Conservation (phyloP, 2,888 invertebrate species). For the Patella depressa region DNA sequence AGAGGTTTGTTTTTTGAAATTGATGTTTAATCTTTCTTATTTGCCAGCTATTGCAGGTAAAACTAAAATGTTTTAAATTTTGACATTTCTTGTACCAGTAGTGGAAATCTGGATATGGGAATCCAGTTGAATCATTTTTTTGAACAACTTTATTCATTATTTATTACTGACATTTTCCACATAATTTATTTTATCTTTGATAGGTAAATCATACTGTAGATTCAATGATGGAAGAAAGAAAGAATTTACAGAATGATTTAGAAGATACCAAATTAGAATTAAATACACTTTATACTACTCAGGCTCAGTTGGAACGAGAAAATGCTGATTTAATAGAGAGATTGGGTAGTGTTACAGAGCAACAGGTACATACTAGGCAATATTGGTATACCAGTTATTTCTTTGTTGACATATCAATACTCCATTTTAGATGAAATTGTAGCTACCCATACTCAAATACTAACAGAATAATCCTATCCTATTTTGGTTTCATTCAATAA, state of each 20-base stretch:
- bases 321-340: slow-evolving; percentile 61
- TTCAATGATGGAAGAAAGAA: slow-evolving; percentile 60
- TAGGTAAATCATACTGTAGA: slow-evolving; percentile 68
- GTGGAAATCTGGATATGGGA: not conserved
- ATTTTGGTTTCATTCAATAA: too few relatives aligned
- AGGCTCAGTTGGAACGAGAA: slow-evolving; percentile 59
- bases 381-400: too few relatives aligned
- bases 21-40: not conserved
- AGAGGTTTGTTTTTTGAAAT: slow-evolving; percentile 48
- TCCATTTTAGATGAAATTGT: too few relatives aligned
- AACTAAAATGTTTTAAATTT: too few relatives aligned
- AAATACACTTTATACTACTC: slow-evolving; percentile 48
- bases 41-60: too few relatives aligned
- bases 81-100: too few relatives aligned
- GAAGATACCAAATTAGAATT: slow-evolving; percentile 57
- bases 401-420: too few relatives aligned
- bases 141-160: not conserved
- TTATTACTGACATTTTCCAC: too few relatives aligned
- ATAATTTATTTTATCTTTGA: too few relatives aligned
- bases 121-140: not conserved
- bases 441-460: too few relatives aligned
- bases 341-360: slow-evolving; percentile 57
- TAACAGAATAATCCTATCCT: too few relatives aligned
- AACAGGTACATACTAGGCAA: slow-evolving; percentile 47
- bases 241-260: slow-evolving; percentile 56